Base-by-base conservation (phyloP, 2,797 vertebrate species). In the Cephalopachus bancanus region DNA sequence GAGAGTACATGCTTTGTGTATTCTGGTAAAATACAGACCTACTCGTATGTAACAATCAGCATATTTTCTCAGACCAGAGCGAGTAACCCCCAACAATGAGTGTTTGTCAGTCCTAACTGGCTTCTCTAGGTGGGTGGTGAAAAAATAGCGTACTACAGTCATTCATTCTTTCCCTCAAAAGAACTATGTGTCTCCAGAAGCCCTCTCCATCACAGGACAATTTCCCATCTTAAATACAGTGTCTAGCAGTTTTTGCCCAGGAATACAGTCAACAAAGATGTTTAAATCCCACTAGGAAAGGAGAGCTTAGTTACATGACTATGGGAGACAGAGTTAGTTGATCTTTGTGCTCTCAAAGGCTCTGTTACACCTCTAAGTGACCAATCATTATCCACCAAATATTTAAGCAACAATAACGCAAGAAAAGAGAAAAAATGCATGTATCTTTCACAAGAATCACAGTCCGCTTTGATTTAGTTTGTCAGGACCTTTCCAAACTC, bases 91-190 rank as follows among this genome's bases (percentile, higher is more conserved):
- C 94, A 96, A 97, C 96, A 98, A 97, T 94, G 92, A 93, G 51
- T 79, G 33, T 96, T 97, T 98, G 96, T 97, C 96, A 84, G 75
- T 97, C 74, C 37, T 94, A 92, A 62, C 0, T 8, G 26, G 95
- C 98, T 98, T 97, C 95, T 97, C 96, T 81, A 96, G 97, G 91
- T 94, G 90, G 97, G 97, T 98, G 98, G 97, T 93, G 55, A 97
- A 95, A 97, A 95, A 96, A 97, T 93, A 88, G 86, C 62, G 79
- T 96, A 97, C 88, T 89, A 92, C 51, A 97, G 92, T 97, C 97
- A 97, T 97, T 97, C 97, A 98, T 98, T 97, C 95, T 97, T 98
- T 98, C 96, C 57, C 81, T 89, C 78, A 96, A 96, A 95, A 97
- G 93, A 97, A 92, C 20, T 83, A 78, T 88, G 93, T 90, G 94